Conservation (phyloP, 2,888 invertebrate genomes). For the Clusia tigrina region DNA sequence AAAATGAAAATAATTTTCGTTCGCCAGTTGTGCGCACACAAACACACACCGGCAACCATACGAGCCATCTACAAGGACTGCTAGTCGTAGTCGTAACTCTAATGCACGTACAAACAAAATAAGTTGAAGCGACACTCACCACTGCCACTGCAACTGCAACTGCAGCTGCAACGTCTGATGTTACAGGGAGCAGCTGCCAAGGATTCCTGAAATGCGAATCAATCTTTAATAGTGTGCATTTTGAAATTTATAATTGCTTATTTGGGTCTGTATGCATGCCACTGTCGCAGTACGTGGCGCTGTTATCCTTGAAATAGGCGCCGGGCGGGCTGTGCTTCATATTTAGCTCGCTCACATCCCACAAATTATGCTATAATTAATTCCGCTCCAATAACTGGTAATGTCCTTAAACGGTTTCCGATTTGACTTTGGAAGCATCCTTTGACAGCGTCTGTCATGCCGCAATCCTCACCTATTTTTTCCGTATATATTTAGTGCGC, state of each 20-base stretch:
- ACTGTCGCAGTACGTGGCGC: too few species aligned
- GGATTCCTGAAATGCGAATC: too few species aligned
- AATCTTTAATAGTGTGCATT: not conserved
- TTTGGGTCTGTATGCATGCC: not conserved
- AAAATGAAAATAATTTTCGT: not conserved
- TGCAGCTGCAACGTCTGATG: too few species aligned
- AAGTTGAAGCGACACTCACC: too few species aligned
- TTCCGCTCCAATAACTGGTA: constrained; percentile 29
- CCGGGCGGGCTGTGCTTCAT: too few species aligned
- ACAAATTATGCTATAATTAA: constrained; percentile 26
- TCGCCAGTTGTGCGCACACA: too few species aligned
- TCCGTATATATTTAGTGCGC: not conserved
- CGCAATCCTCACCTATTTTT: not conserved
- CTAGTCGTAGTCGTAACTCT: too few species aligned
- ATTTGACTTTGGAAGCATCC: not conserved
- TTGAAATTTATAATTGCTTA: not conserved
- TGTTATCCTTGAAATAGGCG: not conserved
- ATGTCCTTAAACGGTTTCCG: constrained; percentile 11
- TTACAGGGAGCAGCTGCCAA: too few species aligned
- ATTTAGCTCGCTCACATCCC: constrained; percentile 9
- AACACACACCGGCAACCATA: too few species aligned
- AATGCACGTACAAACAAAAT: too few species aligned
- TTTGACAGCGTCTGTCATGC: not conserved
- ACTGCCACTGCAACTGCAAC: too few species aligned
- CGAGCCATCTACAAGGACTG: too few species aligned